Percentiles rank a stretch among this genome's conserved stretches.
phyloP scores from a whole-genome alignment of 2,113 vertebrate genomes.

The Brachyhypopomus gauderio region DNA sequence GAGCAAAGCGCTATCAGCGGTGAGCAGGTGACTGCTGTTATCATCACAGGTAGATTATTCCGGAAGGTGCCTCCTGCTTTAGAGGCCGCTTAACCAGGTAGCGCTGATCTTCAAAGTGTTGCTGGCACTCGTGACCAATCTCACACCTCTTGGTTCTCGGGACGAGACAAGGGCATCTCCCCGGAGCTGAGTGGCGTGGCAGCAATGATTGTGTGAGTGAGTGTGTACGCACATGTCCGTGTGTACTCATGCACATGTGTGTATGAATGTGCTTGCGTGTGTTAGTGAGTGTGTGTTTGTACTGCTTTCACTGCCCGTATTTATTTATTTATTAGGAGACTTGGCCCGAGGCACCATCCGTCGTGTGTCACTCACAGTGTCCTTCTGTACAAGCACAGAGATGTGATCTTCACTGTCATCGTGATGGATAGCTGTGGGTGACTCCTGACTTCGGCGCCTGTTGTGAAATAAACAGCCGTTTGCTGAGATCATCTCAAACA shows the following conservation, averaged over 20 bases:
- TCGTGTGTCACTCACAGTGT: constrained; percentile 1
- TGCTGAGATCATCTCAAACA: neutral
- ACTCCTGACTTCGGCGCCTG: constrained; percentile 35
- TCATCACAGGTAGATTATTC: constrained; percentile 56
- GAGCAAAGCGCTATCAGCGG: constrained; percentile 58
- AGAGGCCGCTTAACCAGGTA: constrained; percentile 42
- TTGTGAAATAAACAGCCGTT: constrained; percentile 37
- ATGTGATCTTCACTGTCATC: constrained; percentile 45
- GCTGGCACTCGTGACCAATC: constrained; percentile 4
- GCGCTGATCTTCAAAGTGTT: constrained; percentile 44
- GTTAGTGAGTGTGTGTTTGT: neutral
- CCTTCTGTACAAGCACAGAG: constrained; percentile 21
- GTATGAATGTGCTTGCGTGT: constrained; percentile 38
- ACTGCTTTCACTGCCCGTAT: constrained; percentile 34
- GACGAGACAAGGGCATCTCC: constrained; percentile 68
- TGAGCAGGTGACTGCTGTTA: constrained; percentile 61
- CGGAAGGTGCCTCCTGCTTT: constrained; percentile 48
- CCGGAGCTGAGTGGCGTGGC: constrained; percentile 59
- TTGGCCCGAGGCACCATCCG: neutral
- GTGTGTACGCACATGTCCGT: constrained; percentile 61
- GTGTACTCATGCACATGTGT: constrained; percentile 15
- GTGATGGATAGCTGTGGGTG: constrained; percentile 57
- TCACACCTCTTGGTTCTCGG: constrained; percentile 47
- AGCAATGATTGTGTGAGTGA: constrained; percentile 56
- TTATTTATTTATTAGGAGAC: constrained; percentile 8